phyloP scores from a whole-genome alignment of 92 coral and sea anemone genomes.

The Actinostola sp. region DNA sequence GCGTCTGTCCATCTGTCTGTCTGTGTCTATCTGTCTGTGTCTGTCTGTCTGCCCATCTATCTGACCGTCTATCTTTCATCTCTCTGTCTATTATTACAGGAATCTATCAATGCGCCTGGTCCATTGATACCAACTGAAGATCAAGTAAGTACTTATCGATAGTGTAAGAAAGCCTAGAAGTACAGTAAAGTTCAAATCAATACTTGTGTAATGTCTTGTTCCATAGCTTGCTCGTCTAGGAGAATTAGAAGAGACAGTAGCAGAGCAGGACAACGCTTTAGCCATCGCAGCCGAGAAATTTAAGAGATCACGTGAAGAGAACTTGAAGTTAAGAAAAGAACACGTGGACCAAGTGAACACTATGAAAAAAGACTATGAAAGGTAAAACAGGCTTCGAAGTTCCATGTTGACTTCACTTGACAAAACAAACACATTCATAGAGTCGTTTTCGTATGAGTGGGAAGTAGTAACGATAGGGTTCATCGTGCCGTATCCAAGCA shows the following conservation, averaged over 20 bases:
- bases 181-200: no score
- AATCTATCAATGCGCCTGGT: constrained; percentile 68
- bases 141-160: constrained; percentile 71
- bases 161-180: no score
- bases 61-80: not conserved
- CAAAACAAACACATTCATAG: no score
- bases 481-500: no score
- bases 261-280: constrained; percentile 96
- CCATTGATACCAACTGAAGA: constrained; percentile 72
- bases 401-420: no score
- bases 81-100: constrained; percentile 31
- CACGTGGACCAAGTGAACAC: constrained; percentile 77
- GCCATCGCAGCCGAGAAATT: constrained; percentile 97
- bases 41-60: not conserved
- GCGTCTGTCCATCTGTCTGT: no score
- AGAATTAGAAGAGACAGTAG: constrained; percentile 93
- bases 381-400: constrained; percentile 19
- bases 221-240: constrained; percentile 77
- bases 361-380: constrained; percentile 60
- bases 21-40: constrained; percentile 4
- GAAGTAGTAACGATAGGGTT: no score
- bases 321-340: constrained; percentile 62
- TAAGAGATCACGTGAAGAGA: constrained; percentile 78
- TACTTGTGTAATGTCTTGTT: not conserved
- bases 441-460: no score